Conservation (phyloP, 1,140 invertebrate genomes). For the Drosophila athabasca region DNA sequence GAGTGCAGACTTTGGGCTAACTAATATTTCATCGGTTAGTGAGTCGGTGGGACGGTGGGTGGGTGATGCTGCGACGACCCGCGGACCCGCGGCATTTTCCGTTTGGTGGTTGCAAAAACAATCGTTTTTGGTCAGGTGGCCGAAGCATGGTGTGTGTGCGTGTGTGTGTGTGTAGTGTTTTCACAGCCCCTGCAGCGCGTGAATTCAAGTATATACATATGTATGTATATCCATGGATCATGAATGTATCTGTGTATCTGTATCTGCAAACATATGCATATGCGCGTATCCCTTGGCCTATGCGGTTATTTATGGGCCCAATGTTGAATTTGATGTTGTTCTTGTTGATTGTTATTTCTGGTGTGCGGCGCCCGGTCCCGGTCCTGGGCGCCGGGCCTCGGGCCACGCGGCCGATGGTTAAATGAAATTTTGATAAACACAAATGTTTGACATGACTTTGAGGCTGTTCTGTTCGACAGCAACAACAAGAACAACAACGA, state of each 20-base stretch:
- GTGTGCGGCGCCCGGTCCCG: background rate
- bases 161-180: background rate
- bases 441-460: conserved; percentile 64
- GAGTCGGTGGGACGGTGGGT: no score
- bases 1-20: conserved; percentile 32
- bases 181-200: conserved; percentile 8
- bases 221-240: no score
- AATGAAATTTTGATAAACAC: conserved; percentile 74
- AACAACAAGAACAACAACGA: conserved; percentile 1
- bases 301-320: conserved; percentile 38
- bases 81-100: conserved; percentile 60
- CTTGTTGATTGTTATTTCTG: conserved; percentile 52
- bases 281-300: background rate
- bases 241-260: conserved; percentile 21
- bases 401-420: conserved; percentile 52
- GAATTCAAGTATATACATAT: no score
- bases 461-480: conserved; percentile 12
- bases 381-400: no score
- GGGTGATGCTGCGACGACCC: conserved; percentile 6
- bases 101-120: conserved; percentile 59
- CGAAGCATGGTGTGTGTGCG: conserved; percentile 14
- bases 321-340: conserved; percentile 46
- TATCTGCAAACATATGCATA: conserved; percentile 27
- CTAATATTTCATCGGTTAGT: conserved; percentile 47
- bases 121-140: conserved; percentile 55